Percentiles rank a stretch among this genome's conserved stretches.
Conservation (phyloP, 1,140 invertebrate genomes). For the Augochlora pura region DNA sequence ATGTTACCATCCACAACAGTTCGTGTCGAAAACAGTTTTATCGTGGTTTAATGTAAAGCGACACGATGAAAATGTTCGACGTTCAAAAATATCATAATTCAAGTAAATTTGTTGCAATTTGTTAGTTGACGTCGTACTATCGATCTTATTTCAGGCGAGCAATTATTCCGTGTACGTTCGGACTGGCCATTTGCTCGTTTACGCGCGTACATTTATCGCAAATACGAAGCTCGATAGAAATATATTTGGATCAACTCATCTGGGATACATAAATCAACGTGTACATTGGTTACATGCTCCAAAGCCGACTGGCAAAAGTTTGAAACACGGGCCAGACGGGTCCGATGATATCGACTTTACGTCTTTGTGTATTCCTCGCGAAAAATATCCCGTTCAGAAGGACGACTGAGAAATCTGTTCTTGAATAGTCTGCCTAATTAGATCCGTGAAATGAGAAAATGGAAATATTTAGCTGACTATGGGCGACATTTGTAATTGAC, state of each 20-base stretch:
- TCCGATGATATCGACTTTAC: slow-evolving; percentile 16
- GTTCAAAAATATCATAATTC: not conserved
- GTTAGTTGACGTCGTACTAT: not conserved
- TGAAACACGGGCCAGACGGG: slow-evolving; percentile 20
- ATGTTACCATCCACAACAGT: not conserved
- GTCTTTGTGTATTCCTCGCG: not conserved
- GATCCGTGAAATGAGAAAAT: no score
- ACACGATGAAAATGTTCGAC: not conserved
- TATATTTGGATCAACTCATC: slow-evolving; percentile 34
- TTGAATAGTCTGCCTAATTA: no score
- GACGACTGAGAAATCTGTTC: no score
- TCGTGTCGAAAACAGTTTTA: not conserved
- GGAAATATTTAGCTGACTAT: no score
- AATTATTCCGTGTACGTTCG: not conserved
- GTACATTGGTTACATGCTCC: not conserved
- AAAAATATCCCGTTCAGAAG: not conserved
- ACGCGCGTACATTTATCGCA: slow-evolving; percentile 18
- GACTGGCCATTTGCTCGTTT: not conserved
- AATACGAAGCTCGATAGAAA: slow-evolving; percentile 29
- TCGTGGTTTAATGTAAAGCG: not conserved
- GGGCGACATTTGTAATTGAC: no score
- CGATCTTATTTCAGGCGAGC: not conserved
- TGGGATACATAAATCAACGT: slow-evolving; percentile 42
- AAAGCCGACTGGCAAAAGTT: slow-evolving; percentile 38
- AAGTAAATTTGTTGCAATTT: not conserved